Evolutionary conservation across 2,888 invertebrate species (phyloP).

Genomic region (Megamerina dolium): DNA sequence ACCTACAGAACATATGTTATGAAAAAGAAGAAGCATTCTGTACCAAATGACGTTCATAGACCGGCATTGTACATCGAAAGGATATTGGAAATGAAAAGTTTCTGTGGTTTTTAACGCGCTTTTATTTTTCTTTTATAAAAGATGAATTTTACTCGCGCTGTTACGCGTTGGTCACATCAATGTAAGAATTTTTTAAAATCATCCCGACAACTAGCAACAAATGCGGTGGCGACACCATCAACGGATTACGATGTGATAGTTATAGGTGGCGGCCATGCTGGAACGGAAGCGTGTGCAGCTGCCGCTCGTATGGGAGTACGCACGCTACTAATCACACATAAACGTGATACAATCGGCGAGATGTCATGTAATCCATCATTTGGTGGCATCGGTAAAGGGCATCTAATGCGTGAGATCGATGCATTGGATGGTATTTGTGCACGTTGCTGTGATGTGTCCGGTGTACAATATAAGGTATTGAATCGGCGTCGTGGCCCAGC

Average conservation of each 20-base stretch:
- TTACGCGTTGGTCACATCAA: too few relatives aligned
- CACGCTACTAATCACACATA: slow-evolving; percentile 78
- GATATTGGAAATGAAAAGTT: too few relatives aligned
- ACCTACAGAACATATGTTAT: too few relatives aligned
- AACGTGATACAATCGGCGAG: slow-evolving; percentile 77
- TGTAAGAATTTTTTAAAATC: too few relatives aligned
- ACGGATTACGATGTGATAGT: slow-evolving; percentile 73
- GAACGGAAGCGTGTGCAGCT: slow-evolving; percentile 79
- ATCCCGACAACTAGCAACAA: too few relatives aligned
- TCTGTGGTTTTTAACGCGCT: too few relatives aligned
- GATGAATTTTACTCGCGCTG: too few relatives aligned
- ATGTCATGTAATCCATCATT: slow-evolving; percentile 95
- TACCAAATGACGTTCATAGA: too few relatives aligned
- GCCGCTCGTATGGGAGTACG: slow-evolving; percentile 75
- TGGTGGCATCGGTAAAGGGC: slow-evolving; percentile 88
- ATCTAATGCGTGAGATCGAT: slow-evolving; percentile 80
- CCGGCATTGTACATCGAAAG: too few relatives aligned
- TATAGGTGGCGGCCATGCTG: slow-evolving; percentile 88
- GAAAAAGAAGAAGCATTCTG: too few relatives aligned
- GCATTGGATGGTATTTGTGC: slow-evolving; percentile 81
- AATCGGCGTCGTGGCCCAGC: slow-evolving; percentile 79
- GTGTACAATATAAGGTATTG: slow-evolving; percentile 73
- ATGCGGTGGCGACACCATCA: too few relatives aligned
- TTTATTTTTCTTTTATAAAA: too few relatives aligned
- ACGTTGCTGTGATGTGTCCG: slow-evolving; percentile 73